Base-by-base conservation (phyloP, 2,888 invertebrate species). In the Drosophila seclusa region DNA sequence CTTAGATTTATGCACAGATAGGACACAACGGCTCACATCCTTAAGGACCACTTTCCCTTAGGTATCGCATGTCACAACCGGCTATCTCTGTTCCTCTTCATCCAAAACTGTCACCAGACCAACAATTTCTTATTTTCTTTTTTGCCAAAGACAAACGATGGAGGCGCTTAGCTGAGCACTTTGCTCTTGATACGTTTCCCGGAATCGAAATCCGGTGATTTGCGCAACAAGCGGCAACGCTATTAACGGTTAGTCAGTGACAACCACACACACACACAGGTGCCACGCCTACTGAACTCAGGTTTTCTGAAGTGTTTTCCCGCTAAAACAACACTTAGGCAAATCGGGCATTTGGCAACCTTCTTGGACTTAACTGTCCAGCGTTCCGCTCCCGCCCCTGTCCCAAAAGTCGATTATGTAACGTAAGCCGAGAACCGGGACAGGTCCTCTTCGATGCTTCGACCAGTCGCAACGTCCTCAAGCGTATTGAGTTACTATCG, bases 281-380 rank as follows among this genome's bases (percentile, higher is more conserved):
- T 86, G 80, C 73, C 85, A 76, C 85, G 72, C 89, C 89, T 57
- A 61, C 73, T 49, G 40, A 36, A 34, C 45, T 38, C 36, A 55
- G 63, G 58, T 21, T 68, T 27, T 34, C 45, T 42, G 21, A 32
- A 67, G 72, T 27, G 42, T 76, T 85, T 45, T 85, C 87, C 89
- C 89, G 85, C 89, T 85, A 87, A 85, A 66, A 53, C 78, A 82
- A 87, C 87, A 88, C 87, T 89, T 69, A 61, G 71, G 71, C 73
- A 68, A 76, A 82, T 74, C 65, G 45, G 13, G n/a, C 21, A 87
- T 79, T 87, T 89, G 59, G 82, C 89, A 87, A 83, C 60, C 67
- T 68, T 53, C 61, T 54, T 52, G 48, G 66, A 59, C 63, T 63
- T 70, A 87, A 73, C 76, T 69, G 76, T 67, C 76, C 48, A 11